Evolutionary conservation across 1,140 invertebrate species (phyloP).

Genomic region (Drosophila simulans): DNA sequence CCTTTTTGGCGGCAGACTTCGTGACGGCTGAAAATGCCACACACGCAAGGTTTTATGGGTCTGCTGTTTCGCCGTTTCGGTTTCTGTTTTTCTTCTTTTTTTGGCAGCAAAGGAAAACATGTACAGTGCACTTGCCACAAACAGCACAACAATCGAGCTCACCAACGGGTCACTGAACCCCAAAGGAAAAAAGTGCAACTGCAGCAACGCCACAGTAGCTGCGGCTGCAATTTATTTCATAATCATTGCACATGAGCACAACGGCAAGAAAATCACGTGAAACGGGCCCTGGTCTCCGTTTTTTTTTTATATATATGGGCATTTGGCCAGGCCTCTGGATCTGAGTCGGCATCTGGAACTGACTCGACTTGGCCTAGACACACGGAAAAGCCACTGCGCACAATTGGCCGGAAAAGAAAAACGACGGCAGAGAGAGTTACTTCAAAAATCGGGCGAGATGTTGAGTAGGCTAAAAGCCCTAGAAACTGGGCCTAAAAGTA

Average conservation of each 20-base stretch:
- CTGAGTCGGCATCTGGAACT: slow-evolving; percentile 13
- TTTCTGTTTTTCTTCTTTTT: slow-evolving; percentile 43
- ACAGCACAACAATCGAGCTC: slow-evolving; percentile 50
- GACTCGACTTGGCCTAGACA: slow-evolving; percentile 49
- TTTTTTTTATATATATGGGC: slow-evolving; percentile 29
- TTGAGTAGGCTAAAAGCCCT: not conserved
- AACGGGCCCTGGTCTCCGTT: slow-evolving; percentile 57
- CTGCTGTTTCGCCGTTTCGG: slow-evolving; percentile 26
- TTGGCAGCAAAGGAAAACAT: slow-evolving; percentile 78
- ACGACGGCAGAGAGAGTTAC: slow-evolving; percentile 18
- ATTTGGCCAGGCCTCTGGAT: slow-evolving; percentile 43
- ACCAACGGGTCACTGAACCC: slow-evolving; percentile 64
- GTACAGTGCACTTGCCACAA: slow-evolving; percentile 79
- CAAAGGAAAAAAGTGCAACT: slow-evolving; percentile 51
- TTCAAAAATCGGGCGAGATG: slow-evolving; percentile 1
- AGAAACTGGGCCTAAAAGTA: not conserved
- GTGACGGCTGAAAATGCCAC: slow-evolving; percentile 71
- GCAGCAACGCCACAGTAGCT: slow-evolving; percentile 64
- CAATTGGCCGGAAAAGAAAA: slow-evolving; percentile 35
- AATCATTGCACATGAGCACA: slow-evolving; percentile 68
- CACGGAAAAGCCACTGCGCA: slow-evolving; percentile 38
- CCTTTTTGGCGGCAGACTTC: slow-evolving; percentile 66
- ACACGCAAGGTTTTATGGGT: slow-evolving; percentile 68
- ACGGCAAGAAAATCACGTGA: slow-evolving; percentile 70
- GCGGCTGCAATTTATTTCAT: slow-evolving; percentile 70